Conservation (phyloP, 2,113 vertebrate species). For the Sylvia atricapilla region DNA sequence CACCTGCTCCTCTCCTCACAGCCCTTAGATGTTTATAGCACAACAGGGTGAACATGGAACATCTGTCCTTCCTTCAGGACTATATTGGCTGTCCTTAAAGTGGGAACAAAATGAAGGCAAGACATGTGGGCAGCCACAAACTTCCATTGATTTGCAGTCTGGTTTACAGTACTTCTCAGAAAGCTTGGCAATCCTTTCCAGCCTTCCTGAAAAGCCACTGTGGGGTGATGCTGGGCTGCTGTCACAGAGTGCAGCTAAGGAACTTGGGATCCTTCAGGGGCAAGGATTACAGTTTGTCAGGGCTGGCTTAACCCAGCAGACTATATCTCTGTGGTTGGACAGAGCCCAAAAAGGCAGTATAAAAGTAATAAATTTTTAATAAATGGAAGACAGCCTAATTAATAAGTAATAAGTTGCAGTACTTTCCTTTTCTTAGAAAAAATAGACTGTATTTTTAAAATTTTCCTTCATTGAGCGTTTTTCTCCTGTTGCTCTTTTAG, state of each 20-base stretch:
- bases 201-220: not conserved
- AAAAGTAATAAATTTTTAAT: not conserved
- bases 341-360: not conserved
- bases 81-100: not conserved
- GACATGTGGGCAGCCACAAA: not conserved
- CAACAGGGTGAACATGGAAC: not conserved
- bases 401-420: not conserved
- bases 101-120: not conserved
- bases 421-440: constrained; percentile 1
- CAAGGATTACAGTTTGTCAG: not conserved
- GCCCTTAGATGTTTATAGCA: not conserved
- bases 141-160: not conserved
- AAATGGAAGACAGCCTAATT: not conserved
- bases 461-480: not conserved
- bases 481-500: not conserved
- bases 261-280: not conserved
- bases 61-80: not conserved
- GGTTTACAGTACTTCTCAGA: not conserved
- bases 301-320: not conserved
- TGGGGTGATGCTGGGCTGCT: not conserved
- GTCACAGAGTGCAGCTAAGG: not conserved
- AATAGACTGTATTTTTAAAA: not conserved
- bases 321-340: not conserved
- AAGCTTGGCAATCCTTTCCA: not conserved
- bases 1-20: not conserved